These are phyloP conservation scores for Burhinus bistriatus DNA, from an alignment of 2,113 vertebrate species.

Conservation along the genomic window DNA sequence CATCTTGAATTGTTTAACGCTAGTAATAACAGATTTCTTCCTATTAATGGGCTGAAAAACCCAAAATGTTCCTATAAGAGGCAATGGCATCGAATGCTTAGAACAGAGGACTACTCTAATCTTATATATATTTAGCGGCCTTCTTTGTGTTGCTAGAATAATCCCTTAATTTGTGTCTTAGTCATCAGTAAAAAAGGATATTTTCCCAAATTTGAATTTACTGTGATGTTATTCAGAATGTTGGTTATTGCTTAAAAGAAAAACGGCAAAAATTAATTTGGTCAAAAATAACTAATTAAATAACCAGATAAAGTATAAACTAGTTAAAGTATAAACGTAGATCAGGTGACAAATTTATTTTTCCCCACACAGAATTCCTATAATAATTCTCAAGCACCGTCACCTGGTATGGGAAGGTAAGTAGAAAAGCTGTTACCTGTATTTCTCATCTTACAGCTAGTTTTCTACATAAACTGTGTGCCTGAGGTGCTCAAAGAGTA, in stretches of 20 bases:
- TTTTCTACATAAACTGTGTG: neutral
- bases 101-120: neutral
- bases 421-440: neutral
- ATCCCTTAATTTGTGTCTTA: neutral
- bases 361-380: constrained; percentile 86
- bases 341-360: neutral
- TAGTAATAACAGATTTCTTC: no score
- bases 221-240: neutral
- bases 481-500: neutral
- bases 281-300: neutral
- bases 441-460: fast-evolving
- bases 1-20: no score
- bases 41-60: no score
- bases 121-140: neutral
- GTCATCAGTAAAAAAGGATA: neutral
- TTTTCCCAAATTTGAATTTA: neutral
- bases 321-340: neutral
- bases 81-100: neutral
- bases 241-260: neutral
- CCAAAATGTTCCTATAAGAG: neutral
- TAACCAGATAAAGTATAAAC: neutral
- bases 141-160: neutral
- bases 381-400: constrained; percentile 96
- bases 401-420: constrained; percentile 97
- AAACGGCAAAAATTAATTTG: neutral